Evolutionary conservation across 2,113 vertebrate species (phyloP).

Genomic region (Seriola quinqueradiata): DNA sequence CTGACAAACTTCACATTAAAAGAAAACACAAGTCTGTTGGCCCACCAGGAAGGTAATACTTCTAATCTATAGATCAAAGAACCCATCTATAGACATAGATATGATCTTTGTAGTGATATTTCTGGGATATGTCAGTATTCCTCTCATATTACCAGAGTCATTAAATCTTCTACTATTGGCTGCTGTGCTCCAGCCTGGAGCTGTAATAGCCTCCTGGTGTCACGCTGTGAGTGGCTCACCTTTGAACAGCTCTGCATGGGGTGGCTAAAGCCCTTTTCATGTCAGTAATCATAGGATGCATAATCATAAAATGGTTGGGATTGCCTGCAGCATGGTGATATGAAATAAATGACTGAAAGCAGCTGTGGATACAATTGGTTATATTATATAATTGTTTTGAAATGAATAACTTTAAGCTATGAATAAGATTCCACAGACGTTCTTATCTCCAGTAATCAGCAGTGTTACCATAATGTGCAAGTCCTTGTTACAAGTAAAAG

Average conservation of each 20-base stretch:
- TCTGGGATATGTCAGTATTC: slow-evolving; percentile 32
- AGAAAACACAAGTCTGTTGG: neutral
- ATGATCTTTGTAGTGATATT: slow-evolving; percentile 26
- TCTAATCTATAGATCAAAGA: slow-evolving; percentile 44
- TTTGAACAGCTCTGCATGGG: slow-evolving; percentile 57
- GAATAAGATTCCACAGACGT: no score
- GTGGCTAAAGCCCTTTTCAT: slow-evolving; percentile 53
- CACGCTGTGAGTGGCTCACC: slow-evolving; percentile 62
- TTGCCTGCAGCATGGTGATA: slow-evolving; percentile 17
- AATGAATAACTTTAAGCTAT: no score
- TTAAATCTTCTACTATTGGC: slow-evolving; percentile 54
- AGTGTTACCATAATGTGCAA: neutral
- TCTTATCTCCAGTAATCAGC: neutral
- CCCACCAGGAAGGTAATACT: neutral
- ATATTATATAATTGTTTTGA: no score
- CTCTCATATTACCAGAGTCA: slow-evolving; percentile 48
- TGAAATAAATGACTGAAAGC: slow-evolving; percentile 29
- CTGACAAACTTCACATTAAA: slow-evolving; percentile 11
- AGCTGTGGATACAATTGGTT: slow-evolving; percentile 12
- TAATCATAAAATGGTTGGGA: slow-evolving; percentile 50
- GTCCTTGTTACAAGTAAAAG: no score
- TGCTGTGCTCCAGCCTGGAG: slow-evolving; percentile 46
- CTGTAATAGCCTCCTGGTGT: slow-evolving; percentile 63
- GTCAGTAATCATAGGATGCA: slow-evolving; percentile 62
- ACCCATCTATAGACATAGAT: neutral